These are phyloP conservation scores for Avahi laniger DNA, from an alignment of 2,797 vertebrate species.

Conservation along the genomic window DNA sequence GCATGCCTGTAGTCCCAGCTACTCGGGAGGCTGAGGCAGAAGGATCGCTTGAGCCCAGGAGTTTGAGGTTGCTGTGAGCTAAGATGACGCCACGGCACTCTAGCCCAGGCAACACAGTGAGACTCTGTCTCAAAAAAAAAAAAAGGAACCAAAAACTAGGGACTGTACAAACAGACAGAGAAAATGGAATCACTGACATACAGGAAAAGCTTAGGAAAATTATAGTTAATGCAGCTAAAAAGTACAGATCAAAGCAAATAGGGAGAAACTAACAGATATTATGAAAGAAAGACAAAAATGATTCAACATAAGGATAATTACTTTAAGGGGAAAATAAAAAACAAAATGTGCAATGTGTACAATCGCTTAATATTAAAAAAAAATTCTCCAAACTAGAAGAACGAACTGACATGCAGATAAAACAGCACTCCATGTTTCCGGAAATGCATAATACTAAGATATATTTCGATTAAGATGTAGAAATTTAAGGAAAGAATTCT, in stretches of 20 bases:
- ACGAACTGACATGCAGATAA: background rate
- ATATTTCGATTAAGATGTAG: background rate
- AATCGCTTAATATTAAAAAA: background rate
- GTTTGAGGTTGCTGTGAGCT: too few relatives aligned
- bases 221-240: background rate
- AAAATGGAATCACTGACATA: background rate
- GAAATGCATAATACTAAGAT: background rate
- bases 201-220: background rate
- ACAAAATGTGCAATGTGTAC: background rate
- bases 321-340: background rate
- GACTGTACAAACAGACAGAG: background rate
- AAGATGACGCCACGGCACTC: too few relatives aligned
- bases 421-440: background rate
- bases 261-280: background rate
- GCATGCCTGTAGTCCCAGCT: too few relatives aligned
- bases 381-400: background rate
- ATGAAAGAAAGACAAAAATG: background rate
- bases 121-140: too few relatives aligned
- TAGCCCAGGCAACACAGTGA: too few relatives aligned
- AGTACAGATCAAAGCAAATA: background rate
- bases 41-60: too few relatives aligned
- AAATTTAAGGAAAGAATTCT: slow-evolving; percentile 31
- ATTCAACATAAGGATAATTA: background rate
- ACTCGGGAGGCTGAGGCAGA: too few relatives aligned
- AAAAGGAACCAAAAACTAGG: background rate